Conservation (phyloP, 2,888 invertebrate genomes). For the Machimus rusticus region DNA sequence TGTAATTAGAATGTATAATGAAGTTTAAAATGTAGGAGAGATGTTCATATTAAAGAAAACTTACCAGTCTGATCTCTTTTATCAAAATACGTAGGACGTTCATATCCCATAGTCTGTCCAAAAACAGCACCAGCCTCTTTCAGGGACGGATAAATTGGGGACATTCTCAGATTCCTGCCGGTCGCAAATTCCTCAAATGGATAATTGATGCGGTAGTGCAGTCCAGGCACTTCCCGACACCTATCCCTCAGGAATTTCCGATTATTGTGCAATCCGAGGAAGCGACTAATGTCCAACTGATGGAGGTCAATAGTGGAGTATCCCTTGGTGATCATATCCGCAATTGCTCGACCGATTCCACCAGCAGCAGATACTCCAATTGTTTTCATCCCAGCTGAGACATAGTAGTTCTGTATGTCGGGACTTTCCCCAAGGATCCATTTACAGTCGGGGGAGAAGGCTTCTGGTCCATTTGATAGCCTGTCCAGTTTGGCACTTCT, state of each 20-base stretch:
- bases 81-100: constrained; percentile 92
- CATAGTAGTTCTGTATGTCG: constrained; percentile 88
- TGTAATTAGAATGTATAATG: too few species aligned
- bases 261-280: constrained; percentile 93
- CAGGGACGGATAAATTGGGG: constrained; percentile 92
- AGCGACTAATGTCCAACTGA: constrained; percentile 87
- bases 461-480: constrained; percentile 89
- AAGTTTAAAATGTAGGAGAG: too few species aligned
- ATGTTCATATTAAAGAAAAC: background rate
- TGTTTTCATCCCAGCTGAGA: constrained; percentile 96
- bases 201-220: constrained; percentile 82
- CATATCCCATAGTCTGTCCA: constrained; percentile 98
- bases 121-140: constrained; percentile 93
- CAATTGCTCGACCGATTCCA: constrained; percentile 90
- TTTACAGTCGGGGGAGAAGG: constrained; percentile 95
- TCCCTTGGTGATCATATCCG: constrained; percentile 85
- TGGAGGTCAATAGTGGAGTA: constrained; percentile 85
- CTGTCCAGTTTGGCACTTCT: constrained; percentile 78
- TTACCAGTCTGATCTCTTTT: constrained; percentile 63
- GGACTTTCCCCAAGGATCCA: constrained; percentile 95
- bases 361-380: constrained; percentile 95
- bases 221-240: constrained; percentile 90
- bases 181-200: constrained; percentile 87
- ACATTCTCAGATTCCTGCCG: constrained; percentile 89
- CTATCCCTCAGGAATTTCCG: constrained; percentile 89